Evolutionary conservation across 2,888 invertebrate genomes (phyloP), one percentile per base, ranked within the genome.

Genomic region (Eledona agricola): DNA sequence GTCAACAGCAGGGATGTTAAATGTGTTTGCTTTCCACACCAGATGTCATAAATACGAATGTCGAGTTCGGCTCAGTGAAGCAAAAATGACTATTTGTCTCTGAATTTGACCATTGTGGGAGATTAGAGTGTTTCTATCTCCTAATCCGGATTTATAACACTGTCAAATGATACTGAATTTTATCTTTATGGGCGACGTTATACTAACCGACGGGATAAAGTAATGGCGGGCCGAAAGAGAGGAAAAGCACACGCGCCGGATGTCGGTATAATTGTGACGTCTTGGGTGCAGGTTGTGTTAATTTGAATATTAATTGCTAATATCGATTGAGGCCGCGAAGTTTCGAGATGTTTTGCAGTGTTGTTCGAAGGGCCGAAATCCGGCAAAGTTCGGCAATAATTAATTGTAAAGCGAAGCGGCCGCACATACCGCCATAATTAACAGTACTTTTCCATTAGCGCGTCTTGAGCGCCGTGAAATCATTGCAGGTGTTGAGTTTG

Each of bases 51-150:
- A 70, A 70, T 71, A 70, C 67, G 60, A 64, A 69, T 60, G 71
- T 68, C 66, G 63, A 65, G 67, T 66, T 67, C 66, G 59, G 67
- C 61, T 67, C 68, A 65, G 52, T 66, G 67, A 64, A 68, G 67
- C 70, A 70, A 71, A 70, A 70, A 69, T 70, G 66, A 69, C 69
- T 67, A 67, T 72, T 71, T 70, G 69, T 71, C 70, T 69, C 68
- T 66, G 66, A 71, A 68, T 71, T 66, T 70, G 71, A 69, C 70
- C 70, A 70, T 67, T 67, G 70, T 65, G 69, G 71, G 60, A 70
- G 67, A 72, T 71, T 72, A 71, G 62, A 66, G 67, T 67, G 67
- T 62, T 65, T 67, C 62, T 67, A 62, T 65, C 58, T 61, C 59
- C 66, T 68, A 70, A 70, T 70, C 69, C 63, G 60, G 65, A 70